Base-by-base conservation (phyloP, 92 coral and sea anemone genomes). In the Epizoanthus ramosus region DNA sequence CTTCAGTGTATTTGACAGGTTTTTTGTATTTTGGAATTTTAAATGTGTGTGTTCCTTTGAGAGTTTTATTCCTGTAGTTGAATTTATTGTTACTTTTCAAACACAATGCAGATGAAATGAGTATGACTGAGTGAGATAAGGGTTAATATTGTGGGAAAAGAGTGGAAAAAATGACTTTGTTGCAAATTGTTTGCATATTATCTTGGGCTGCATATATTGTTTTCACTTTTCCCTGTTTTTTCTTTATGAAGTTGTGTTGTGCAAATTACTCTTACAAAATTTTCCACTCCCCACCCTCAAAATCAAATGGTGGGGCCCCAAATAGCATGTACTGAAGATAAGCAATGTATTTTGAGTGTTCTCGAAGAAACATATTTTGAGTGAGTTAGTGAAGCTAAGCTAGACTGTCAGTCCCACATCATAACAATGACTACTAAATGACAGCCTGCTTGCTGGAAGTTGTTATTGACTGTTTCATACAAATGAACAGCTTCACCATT, bases 251-350 rank as follows among this genome's bases (percentile, higher is more conserved):
- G 35, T 68, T 68, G 73, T 35, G 73, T 68, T 68, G 54, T 68
- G 54, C 73, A 31, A 68, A 68, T 68, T 68, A 37, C 73, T 68
- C 16, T 68, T 68, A 68, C 74, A 68, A 68, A 15, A 6, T 68
- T 68, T 68, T 68, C 24, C n/a, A 68, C 74, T 39, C 74, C 74
- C 52, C 53, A 37, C 54, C 74, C 74, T 37, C 54, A 37, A 68
- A 68, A 37, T 68, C 74, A 68, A 68, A 17, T 68, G 74, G 74
- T 68, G 53, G 74, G 74, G 74, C 74, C 74, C 74, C 54, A 68
- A 68, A 37, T 68, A 37, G 74, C 74, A 68, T 68, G 74, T 68
- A n/a, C 56, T 68, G 74, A 68, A 37, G 74, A 68, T 68, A 68
- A 68, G 56, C 56, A 68, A 68, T 68, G 54, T 68, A 68, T 35